Conservation (phyloP, 2,888 invertebrate species). For the Sarcophaga rosellei region DNA sequence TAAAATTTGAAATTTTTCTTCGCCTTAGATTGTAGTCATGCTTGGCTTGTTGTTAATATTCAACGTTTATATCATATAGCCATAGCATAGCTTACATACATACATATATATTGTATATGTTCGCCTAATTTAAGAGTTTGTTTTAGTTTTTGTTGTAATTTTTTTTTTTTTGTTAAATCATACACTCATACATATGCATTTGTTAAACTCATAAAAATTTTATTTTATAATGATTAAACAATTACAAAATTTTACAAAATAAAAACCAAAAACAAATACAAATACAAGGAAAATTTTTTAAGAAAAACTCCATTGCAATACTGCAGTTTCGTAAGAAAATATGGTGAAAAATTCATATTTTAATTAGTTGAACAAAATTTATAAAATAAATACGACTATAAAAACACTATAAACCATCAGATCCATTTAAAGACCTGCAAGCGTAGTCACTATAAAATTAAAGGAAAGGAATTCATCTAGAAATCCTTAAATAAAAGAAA, state of each 20-base stretch:
- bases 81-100: background rate
- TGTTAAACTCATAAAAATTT: conserved; percentile 22
- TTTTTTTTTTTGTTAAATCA: conserved; percentile 42
- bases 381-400: too few species aligned
- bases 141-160: conserved; percentile 6
- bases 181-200: conserved; percentile 36
- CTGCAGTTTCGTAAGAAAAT: conserved; percentile 18
- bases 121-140: conserved; percentile 46
- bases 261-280: background rate
- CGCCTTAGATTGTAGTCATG: conserved; percentile 58
- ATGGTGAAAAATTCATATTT: background rate
- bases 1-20: too few species aligned
- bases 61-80: too few species aligned
- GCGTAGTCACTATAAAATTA: too few species aligned
- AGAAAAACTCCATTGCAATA: background rate
- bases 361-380: too few species aligned
- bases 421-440: too few species aligned
- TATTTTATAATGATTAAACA: conserved; percentile 47
- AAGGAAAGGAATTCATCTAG: too few species aligned
- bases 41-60: conserved; percentile 40
- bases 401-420: too few species aligned
- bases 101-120: background rate
- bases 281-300: background rate
- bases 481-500: too few species aligned
- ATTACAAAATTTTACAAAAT: conserved; percentile 47